Percentiles rank a stretch among this genome's conserved stretches.
Evolutionary conservation across 30 jellyfish, hydroid and myxozoan species (phyloP).

Genomic region (Clytia hemisphaerica): DNA sequence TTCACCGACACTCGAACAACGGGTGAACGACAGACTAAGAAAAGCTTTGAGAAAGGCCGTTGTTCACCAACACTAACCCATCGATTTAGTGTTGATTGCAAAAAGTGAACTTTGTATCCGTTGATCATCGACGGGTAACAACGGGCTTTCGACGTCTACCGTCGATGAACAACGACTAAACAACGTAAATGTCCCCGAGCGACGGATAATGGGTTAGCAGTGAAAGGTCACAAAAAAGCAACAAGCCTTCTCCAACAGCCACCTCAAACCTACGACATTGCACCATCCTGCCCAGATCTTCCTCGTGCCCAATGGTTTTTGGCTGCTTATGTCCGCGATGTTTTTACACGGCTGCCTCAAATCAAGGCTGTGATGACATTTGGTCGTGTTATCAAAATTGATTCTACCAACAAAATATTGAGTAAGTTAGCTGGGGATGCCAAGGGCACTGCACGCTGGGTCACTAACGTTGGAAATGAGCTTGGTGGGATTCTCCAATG

Average conservation of each 20-base stretch:
- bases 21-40: no score
- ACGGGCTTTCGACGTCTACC: no score
- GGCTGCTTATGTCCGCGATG: conserved; percentile 45
- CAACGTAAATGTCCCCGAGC: no score
- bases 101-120: no score
- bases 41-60: no score
- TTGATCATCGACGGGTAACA: no score
- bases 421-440: conserved; percentile 54
- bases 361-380: background rate
- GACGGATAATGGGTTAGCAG: no score
- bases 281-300: background rate
- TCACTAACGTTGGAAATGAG: conserved; percentile 60
- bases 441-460: conserved; percentile 32
- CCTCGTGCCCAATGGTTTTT: conserved; percentile 44
- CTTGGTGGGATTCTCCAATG: conserved; percentile 32
- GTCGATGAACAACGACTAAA: no score
- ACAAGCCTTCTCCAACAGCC: background rate
- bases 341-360: conserved; percentile 26
- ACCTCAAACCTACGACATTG: conserved; percentile 4
- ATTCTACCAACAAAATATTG: conserved; percentile 45
- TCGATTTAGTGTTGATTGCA: no score
- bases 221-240: background rate
- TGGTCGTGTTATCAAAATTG: conserved; percentile 41
- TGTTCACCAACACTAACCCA: no score
- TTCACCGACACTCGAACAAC: no score